Evolutionary conservation across 1,140 invertebrate genomes (phyloP), one percentile per base, ranked within the genome.

Genomic region (Lucilia cuprina): DNA sequence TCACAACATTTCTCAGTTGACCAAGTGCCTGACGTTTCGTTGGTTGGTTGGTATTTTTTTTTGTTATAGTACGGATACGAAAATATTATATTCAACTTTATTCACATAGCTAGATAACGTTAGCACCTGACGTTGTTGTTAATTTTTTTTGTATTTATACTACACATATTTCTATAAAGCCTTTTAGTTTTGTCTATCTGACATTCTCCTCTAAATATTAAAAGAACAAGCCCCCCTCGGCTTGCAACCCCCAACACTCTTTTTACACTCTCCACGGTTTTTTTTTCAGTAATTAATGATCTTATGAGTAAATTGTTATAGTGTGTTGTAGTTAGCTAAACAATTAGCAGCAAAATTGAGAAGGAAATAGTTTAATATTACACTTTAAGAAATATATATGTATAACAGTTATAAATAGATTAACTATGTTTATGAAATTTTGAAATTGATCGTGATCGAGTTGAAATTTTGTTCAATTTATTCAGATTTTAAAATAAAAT

Each of bases 81-180:
- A 41, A 77, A 77, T 41, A 17, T 17, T 55, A 55, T 55, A 55
- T 41, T 41, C 2, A 41, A 10, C 41, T 41, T 41, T 41, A 41
- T 55, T 55, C 50, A 41, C 41, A 55, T 55, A 13, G 10, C 9
- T 55, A 77, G 74, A 77, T 77, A 77, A 77, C 34, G 74, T 34
- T 34, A n/a, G 74, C 74, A 77, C 74, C 74, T 77, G 74, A 77
- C 30, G 21, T 77, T 77, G 21, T 77, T 77, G 74, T 35, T 77
- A n/a, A 47, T 34, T 30, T 30, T 30, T 30, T 35, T 47, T 35
- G 35, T 77, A 34, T 77, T 30, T 77, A 41, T 41, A 75, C 25
- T 75, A 12, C 30, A 34, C 74, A 25, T 77, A 77, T 77, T 41
- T 41, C 74, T 77, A 77, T 3, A 25, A 41, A 75, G 25, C 25